Evolutionary conservation across 64 coral and sea anemone genomes (phyloP), one percentile per base, ranked within the genome.

Genomic region (Montipora sp.): DNA sequence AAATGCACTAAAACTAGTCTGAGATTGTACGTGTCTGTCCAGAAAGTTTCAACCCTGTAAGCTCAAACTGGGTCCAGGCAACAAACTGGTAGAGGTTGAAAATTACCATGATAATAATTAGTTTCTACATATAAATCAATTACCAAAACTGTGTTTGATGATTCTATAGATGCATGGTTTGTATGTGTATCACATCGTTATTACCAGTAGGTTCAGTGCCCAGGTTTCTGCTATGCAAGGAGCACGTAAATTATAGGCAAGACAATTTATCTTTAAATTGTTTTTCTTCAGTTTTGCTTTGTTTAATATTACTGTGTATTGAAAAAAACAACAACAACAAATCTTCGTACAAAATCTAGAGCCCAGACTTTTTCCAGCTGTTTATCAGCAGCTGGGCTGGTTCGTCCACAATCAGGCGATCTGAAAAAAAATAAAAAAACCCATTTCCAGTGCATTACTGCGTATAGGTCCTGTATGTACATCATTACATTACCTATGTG

Each of bases 151-250:
- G 36, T 71, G 68, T 71, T 71, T 71, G 68, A 66, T 66, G 61
- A 66, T 66, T 66, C 7, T 66, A 66, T 66, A 66, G 61, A 66
- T 66, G 61, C 61, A 66, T 66, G 7, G 61, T 66, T 66, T 12
- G 0, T 68, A 66, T 66, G 61, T 36, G 36, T 36, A 36, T 36
- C 36, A 36, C 36, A 36, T 36, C 36, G 0, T 36, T 36, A 36
- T 36, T 36, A 36, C 36, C 36, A 36, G 36, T 36, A 36, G 2
- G 36, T 36, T 36, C 36, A 36, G 36, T 36, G 36, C 36, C 36
- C 36, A 68, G 63, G 63, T 68, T 68, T 68, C 63, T 68, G 63
- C 20, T 68, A 68, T 68, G 63, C 63, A 68, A 68, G 63, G 63
- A 68, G 63, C 63, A 19, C 12, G 63, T 68, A 68, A 68, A 68